Conservation (phyloP, 2,797 vertebrate species). For the Morelia viridis region DNA sequence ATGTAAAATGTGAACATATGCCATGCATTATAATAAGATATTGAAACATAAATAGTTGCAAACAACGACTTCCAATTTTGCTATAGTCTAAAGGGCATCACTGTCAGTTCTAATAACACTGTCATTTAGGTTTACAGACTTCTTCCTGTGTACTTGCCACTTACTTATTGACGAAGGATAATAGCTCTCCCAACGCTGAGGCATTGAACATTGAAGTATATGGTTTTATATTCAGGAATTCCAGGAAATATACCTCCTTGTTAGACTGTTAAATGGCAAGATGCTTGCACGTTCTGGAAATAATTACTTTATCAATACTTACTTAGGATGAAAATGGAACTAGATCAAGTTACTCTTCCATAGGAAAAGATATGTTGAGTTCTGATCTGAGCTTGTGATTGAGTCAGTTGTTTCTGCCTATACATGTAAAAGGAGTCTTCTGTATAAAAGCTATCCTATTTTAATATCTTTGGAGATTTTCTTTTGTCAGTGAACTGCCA, state of each 20-base stretch:
- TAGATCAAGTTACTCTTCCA: neutral
- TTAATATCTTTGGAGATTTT: slow-evolving; percentile 12
- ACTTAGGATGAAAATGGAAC: slow-evolving; percentile 8
- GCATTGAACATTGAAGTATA: neutral
- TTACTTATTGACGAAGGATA: slow-evolving; percentile 52
- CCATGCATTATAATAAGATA: slow-evolving; percentile 42
- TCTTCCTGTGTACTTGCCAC: slow-evolving; percentile 42
- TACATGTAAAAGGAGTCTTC: neutral
- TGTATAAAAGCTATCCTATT: neutral
- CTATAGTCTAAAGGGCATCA: slow-evolving; percentile 51
- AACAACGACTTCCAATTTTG: slow-evolving; percentile 45
- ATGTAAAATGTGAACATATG: slow-evolving; percentile 51
- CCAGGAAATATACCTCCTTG: neutral
- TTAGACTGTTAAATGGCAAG: slow-evolving; percentile 15
- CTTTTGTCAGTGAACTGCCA: slow-evolving; percentile 11
- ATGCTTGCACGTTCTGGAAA: neutral
- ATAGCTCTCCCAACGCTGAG: slow-evolving; percentile 23
- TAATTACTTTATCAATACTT: neutral
- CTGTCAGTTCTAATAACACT: slow-evolving; percentile 54
- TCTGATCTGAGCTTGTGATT: neutral
- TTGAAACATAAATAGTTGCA: slow-evolving; percentile 47
- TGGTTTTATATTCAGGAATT: neutral
- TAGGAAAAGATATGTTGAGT: neutral
- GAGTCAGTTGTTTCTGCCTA: neutral
- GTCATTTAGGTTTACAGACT: slow-evolving; percentile 37